These are phyloP conservation scores for Mesorhabditis belari DNA, from an alignment of 2,888 invertebrate species.

Conservation along the genomic window DNA sequence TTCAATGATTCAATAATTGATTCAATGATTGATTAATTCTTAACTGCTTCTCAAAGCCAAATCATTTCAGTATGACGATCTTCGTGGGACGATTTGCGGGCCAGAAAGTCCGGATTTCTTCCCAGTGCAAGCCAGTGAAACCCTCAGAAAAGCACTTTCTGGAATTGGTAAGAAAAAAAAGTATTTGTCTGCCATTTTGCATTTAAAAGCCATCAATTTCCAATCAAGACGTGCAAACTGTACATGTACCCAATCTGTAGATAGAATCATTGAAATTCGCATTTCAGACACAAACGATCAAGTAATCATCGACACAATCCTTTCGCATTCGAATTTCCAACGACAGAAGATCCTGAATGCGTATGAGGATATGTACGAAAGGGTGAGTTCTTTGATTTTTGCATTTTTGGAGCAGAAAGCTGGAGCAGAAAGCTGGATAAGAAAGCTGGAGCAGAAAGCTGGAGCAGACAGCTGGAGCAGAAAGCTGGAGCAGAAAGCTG, in stretches of 20 bases:
- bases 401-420: too few species aligned
- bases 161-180: conserved; percentile 35
- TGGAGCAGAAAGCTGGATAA: too few species aligned
- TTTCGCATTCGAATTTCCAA: conserved; percentile 49
- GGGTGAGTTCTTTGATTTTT: too few species aligned
- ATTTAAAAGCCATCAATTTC: too few species aligned
- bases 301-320: conserved; percentile 40
- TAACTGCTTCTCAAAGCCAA: not conserved
- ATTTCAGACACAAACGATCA: conserved; percentile 46
- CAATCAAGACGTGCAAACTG: too few species aligned
- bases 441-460: too few species aligned
- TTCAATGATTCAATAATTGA: too few species aligned
- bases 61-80: conserved; percentile 41
- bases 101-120: conserved; percentile 47
- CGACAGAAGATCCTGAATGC: conserved; percentile 48
- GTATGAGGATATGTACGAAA: conserved; percentile 48
- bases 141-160: conserved; percentile 38
- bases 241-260: too few species aligned
- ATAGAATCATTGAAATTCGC: not conserved
- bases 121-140: conserved; percentile 47
- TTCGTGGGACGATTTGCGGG: conserved; percentile 46
- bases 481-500: too few species aligned
- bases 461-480: too few species aligned
- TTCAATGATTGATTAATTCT: too few species aligned
- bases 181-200: too few species aligned